Base-by-base conservation (phyloP, 1,140 invertebrate genomes). In the Bombus difficillimus region DNA sequence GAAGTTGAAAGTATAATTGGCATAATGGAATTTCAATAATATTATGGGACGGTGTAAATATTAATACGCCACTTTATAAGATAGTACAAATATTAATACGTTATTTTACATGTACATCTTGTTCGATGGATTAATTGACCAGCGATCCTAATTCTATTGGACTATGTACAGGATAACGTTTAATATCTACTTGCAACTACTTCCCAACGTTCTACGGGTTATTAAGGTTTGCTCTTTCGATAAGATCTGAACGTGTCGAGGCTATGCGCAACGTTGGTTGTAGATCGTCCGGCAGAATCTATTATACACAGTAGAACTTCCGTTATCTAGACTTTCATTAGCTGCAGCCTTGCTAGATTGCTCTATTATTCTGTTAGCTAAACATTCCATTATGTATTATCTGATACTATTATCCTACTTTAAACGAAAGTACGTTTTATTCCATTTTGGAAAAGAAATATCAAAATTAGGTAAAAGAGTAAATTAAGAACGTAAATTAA, bases 301-400 rank as follows among this genome's bases (percentile, higher is more conserved):
- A 32, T 75, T 75, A 37, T 34, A 13, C 6, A 34, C 34, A 15
- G 32, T 57, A 57, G 22, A 75, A 32, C 47, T 32, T 34, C n/a
- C 39, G 76, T 78, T 78, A 78, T 78, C 76, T 78, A n/a, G 28
- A 64, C 76, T 78, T 78, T 66, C 62, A 78, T 78, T 78, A 78
- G 76, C 59, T 78, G 76, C 22, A 78, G 6, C 41, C 59, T 25
- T 15, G 39, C n/a, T 28, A 78, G 76, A 78, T 78, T 66, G 41
- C 59, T 64, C 76, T 78, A 78, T 78, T 78, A 78, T 66, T 78
- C 39, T n/a, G 76, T 64, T 78, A 59, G 5, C 76, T 12, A 22
- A 78, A 78, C n/a, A 22, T 78, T 64, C 76, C 62, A 66, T 78
- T 64, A 78, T n/a, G 22, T 8, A 57, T 75, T 76, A 76, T 76